Evolutionary conservation across 2,888 invertebrate species (phyloP).

Genomic region (Calameuta idolon): DNA sequence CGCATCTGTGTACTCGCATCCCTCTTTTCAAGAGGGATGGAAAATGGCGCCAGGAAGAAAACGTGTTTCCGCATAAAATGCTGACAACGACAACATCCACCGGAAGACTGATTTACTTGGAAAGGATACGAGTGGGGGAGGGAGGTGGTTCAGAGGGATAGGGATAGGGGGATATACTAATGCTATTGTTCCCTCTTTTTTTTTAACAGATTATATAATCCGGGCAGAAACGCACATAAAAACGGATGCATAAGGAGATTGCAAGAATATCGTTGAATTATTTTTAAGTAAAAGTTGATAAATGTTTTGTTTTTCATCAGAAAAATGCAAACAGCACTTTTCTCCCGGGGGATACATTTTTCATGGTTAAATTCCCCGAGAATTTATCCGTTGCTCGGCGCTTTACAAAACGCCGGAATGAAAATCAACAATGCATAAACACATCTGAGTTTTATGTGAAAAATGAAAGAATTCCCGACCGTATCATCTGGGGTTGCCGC

Average conservation of each 20-base stretch:
- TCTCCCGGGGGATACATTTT: neutral
- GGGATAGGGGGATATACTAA: neutral
- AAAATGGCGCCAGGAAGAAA: neutral
- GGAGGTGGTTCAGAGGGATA: neutral
- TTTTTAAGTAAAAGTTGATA: neutral
- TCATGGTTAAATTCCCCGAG: neutral
- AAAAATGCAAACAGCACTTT: neutral
- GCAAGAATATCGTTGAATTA: neutral
- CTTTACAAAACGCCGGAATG: neutral
- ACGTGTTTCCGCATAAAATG: neutral
- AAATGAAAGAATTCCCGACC: neutral
- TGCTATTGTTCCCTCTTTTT: too few relatives aligned
- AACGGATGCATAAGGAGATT: neutral
- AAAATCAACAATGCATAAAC: slow-evolving; percentile 11
- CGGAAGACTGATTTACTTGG: slow-evolving; percentile 12
- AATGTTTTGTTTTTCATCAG: slow-evolving; percentile 2
- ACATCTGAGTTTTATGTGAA: slow-evolving; percentile 1
- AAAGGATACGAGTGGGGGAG: slow-evolving; percentile 1
- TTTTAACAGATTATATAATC: neutral
- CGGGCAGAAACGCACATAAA: neutral
- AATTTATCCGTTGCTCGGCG: slow-evolving; percentile 2
- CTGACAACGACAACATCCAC: slow-evolving; percentile 4
- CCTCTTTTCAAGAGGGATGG: neutral
- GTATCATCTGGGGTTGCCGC: neutral
- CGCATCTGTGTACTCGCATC: neutral